A percentile compares a stretch with the other conserved stretches of the same genome.
Evolutionary conservation across 2,113 vertebrate species (phyloP).

Genomic region (Marmota monax): DNA sequence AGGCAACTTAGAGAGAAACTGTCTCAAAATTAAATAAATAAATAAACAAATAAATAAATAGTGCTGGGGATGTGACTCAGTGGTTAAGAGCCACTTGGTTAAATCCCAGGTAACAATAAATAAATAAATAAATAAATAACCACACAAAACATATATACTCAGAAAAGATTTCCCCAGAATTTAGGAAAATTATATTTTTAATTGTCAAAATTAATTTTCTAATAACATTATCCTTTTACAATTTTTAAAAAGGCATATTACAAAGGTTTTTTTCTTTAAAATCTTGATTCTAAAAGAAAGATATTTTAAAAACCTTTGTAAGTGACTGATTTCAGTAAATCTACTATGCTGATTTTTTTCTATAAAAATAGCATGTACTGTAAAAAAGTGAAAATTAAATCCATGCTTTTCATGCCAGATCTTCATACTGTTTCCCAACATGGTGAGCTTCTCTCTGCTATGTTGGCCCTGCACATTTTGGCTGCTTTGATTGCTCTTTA

Average conservation of each 20-base stretch:
- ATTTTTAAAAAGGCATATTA: neutral
- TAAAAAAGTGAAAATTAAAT: conserved; percentile 48
- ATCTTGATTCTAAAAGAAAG: neutral
- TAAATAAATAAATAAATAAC: no score
- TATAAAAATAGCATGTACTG: conserved; percentile 4
- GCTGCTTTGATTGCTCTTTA: neutral
- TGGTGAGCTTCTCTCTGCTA: neutral
- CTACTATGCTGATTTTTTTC: neutral
- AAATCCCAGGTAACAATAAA: no score
- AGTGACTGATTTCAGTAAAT: neutral
- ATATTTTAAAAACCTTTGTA: neutral
- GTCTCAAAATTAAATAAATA: no score
- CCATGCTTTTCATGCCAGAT: neutral
- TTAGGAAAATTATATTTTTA: neutral
- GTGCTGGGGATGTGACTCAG: no score
- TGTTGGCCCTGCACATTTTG: neutral
- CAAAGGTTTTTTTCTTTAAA: neutral
- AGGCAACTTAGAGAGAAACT: no score
- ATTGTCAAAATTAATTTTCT: neutral
- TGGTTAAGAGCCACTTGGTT: no score
- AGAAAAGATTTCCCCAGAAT: neutral
- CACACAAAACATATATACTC: neutral
- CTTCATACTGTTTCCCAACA: neutral
- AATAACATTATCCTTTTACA: neutral
- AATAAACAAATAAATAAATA: no score